Percentiles rank a stretch among this genome's conserved stretches.
Conservation (phyloP, 2,113 vertebrate species). For the Ophiodon elongatus region DNA sequence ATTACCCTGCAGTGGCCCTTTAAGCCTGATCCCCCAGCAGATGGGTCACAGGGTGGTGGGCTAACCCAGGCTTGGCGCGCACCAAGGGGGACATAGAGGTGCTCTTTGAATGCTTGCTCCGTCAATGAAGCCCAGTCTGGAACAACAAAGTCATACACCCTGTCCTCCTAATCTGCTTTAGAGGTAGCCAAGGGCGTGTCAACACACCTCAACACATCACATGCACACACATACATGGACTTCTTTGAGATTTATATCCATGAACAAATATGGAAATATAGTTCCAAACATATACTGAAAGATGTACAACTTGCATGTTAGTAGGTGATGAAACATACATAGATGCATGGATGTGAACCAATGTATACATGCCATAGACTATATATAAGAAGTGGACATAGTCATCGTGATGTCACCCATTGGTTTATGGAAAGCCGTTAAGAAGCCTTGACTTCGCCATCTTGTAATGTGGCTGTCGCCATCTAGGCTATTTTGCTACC, state of each 20-base stretch:
- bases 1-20: slow-evolving; percentile 71
- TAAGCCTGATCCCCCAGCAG: slow-evolving; percentile 52
- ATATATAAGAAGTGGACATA: no score
- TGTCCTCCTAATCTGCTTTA: slow-evolving; percentile 65
- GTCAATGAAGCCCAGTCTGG: slow-evolving; percentile 50
- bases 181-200: slow-evolving; percentile 29
- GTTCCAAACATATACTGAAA: neutral
- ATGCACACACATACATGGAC: slow-evolving; percentile 3
- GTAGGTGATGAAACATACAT: neutral
- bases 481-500: no score
- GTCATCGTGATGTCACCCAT: neutral
- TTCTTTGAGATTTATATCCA: neutral
- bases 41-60: slow-evolving; percentile 52
- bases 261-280: neutral
- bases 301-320: neutral
- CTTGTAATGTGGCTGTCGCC: no score
- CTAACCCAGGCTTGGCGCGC: slow-evolving; percentile 39
- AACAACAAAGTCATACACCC: slow-evolving; percentile 64
- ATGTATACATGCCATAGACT: neutral
- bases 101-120: slow-evolving; percentile 64
- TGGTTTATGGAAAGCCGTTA: neutral
- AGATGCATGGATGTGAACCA: neutral
- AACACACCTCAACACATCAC: slow-evolving; percentile 43
- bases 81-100: slow-evolving; percentile 39
- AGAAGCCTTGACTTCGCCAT: neutral